Percentiles rank a stretch among this genome's conserved stretches.
phyloP scores from a whole-genome alignment of 2,113 vertebrate genomes.

The Daphoenositta chrysoptera region DNA sequence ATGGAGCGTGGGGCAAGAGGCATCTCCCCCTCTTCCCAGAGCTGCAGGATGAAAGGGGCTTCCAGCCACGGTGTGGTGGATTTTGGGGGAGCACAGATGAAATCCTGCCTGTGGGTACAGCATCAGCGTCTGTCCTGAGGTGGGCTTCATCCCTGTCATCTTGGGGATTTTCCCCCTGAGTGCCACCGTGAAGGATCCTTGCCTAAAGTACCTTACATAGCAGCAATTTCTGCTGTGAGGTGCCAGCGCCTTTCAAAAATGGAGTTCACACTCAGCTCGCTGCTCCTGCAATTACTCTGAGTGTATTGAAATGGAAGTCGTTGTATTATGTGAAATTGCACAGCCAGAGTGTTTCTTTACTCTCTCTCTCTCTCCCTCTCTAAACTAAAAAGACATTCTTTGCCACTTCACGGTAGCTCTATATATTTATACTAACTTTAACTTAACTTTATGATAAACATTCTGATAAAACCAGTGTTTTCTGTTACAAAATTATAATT shows the following conservation, averaged over 20 bases:
- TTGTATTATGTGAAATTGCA: not conserved
- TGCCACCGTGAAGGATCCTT: not conserved
- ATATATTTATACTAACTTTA: not conserved
- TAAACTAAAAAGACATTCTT: slow-evolving; percentile 3
- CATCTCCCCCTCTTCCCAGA: not conserved
- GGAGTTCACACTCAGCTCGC: not conserved
- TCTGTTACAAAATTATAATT: not conserved
- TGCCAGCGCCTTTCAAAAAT: not conserved
- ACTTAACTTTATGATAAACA: not conserved
- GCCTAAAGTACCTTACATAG: not conserved
- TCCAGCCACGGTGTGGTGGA: not conserved
- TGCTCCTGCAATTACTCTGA: slow-evolving; percentile 3
- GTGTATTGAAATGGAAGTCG: not conserved
- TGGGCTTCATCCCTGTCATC: not conserved
- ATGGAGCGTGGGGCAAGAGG: rapidly evolving
- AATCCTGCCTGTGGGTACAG: not conserved
- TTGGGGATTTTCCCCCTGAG: not conserved
- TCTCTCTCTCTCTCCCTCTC: not conserved
- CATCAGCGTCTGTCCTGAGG: not conserved
- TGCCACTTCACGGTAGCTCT: not conserved
- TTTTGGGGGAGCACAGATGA: not conserved
- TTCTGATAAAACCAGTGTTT: not conserved
- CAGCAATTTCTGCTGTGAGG: not conserved
- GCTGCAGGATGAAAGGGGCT: not conserved
- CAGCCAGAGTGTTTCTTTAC: not conserved